A percentile compares a stretch with the other conserved stretches of the same genome.
Evolutionary conservation across 64 coral and sea anemone species (phyloP).

Genomic region (Montipora foliosa): DNA sequence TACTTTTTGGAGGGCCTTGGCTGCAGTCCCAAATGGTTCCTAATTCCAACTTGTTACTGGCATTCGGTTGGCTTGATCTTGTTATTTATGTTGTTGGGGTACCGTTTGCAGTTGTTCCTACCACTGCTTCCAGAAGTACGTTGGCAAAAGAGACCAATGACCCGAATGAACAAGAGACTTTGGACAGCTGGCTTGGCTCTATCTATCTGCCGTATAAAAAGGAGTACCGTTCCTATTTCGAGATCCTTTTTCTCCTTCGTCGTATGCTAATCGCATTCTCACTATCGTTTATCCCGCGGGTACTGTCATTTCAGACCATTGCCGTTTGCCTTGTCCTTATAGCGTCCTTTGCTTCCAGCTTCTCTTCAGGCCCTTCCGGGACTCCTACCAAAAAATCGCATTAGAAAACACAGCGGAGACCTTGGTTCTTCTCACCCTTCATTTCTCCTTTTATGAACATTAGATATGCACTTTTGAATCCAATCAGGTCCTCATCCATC

Average conservation of each 20-base stretch:
- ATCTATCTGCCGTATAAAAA: background rate
- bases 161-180: slow-evolving; percentile 11
- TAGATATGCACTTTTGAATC: slow-evolving; percentile 11
- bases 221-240: slow-evolving; percentile 43
- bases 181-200: slow-evolving; percentile 74
- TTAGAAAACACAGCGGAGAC: slow-evolving; percentile 55
- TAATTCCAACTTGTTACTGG: slow-evolving; percentile 21
- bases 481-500: background rate
- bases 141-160: too few relatives aligned
- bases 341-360: background rate
- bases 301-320: slow-evolving; percentile 38
- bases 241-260: slow-evolving; percentile 52
- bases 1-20: slow-evolving; percentile 74
- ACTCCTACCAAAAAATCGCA: slow-evolving; percentile 11
- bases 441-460: slow-evolving; percentile 56
- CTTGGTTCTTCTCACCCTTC: slow-evolving; percentile 37
- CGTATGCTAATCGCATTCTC: slow-evolving; percentile 65
- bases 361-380: slow-evolving; percentile 7
- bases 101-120: slow-evolving; percentile 63
- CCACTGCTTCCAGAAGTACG: slow-evolving; percentile 39
- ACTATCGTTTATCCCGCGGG: slow-evolving; percentile 29
- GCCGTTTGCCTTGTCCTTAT: slow-evolving; percentile 26
- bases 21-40: slow-evolving; percentile 38
- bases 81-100: slow-evolving; percentile 65
- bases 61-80: slow-evolving; percentile 39